Conservation (phyloP, 1,140 invertebrate species). For the Drosophila bipectinata region DNA sequence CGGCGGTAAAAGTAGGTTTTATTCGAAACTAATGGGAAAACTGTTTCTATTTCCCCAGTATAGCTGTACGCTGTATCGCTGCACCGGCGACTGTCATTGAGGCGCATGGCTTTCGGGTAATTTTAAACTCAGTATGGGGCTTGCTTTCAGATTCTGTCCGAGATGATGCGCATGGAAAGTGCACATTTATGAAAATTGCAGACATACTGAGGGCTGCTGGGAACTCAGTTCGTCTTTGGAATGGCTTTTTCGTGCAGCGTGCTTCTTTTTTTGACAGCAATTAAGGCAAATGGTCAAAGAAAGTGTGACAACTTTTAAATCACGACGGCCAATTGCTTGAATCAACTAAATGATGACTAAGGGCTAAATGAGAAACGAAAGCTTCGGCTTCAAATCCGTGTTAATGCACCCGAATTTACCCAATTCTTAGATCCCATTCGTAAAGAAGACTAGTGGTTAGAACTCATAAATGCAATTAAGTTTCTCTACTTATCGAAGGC, state of each 20-base stretch:
- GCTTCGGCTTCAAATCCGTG: background rate
- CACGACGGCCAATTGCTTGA: slow-evolving; percentile 47
- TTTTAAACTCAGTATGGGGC: slow-evolving; percentile 40
- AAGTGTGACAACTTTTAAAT: slow-evolving; percentile 52
- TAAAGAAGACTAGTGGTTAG: background rate
- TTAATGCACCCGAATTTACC: background rate
- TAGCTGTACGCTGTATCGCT: slow-evolving; percentile 10
- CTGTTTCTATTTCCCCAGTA: slow-evolving; percentile 57
- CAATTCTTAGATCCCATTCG: background rate
- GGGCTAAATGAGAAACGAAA: slow-evolving; percentile 13
- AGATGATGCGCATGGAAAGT: slow-evolving; percentile 67
- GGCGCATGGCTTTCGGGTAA: slow-evolving; percentile 43
- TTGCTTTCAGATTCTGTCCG: slow-evolving; percentile 55
- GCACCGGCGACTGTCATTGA: slow-evolving; percentile 48
- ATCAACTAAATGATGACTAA: slow-evolving; percentile 32
- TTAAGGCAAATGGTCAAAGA: slow-evolving; percentile 56
- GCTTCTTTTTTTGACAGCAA: slow-evolving; percentile 33
- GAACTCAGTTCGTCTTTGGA: background rate
- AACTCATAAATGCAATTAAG: slow-evolving; percentile 3
- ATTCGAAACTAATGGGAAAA: slow-evolving; percentile 70
- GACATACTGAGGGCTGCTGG: slow-evolving; percentile 23
- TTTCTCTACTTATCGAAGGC: background rate
- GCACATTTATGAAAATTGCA: slow-evolving; percentile 72
- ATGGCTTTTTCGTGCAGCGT: slow-evolving; percentile 55
- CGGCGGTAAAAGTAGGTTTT: slow-evolving; percentile 74